A percentile compares a stretch with the other conserved stretches of the same genome.
Conservation (phyloP, 1,140 invertebrate genomes). For the Panagrolaimus sp. region DNA sequence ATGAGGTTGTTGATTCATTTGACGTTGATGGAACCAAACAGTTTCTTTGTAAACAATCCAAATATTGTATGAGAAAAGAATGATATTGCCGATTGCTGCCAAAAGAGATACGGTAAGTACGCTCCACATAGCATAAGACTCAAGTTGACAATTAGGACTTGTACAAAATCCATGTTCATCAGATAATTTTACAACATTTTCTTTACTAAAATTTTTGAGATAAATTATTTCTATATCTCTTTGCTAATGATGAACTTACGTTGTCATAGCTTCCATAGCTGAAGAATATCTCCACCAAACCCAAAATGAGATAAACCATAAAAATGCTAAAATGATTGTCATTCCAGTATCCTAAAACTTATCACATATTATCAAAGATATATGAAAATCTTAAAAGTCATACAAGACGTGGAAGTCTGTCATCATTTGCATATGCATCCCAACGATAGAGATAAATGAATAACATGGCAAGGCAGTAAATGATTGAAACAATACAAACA, state of each 20-base stretch:
- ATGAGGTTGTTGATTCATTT: conserved; percentile 14
- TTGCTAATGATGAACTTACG: conserved; percentile 24
- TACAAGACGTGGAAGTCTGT: conserved; percentile 5
- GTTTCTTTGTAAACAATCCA: conserved; percentile 53
- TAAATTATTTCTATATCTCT: conserved; percentile 5
- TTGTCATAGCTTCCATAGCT: conserved; percentile 25
- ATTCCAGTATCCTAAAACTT: conserved; percentile 39
- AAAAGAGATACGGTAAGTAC: conserved; percentile 32
- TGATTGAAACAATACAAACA: conserved; percentile 34
- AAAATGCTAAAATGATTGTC: conserved; percentile 33
- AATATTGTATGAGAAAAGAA: conserved; percentile 40
- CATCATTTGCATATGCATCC: conserved; percentile 37
- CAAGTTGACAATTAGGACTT: conserved; percentile 14
- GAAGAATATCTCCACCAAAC: conserved; percentile 32
- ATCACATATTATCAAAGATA: not conserved
- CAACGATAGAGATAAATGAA: conserved; percentile 43
- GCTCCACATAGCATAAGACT: conserved; percentile 24
- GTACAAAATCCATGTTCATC: conserved; percentile 23
- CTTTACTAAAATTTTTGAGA: conserved; percentile 20
- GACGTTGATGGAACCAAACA: not conserved
- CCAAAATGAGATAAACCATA: conserved; percentile 42
- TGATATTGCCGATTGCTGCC: conserved; percentile 35
- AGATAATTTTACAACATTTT: conserved; percentile 24
- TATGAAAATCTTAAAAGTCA: not conserved
- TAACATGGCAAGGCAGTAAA: conserved; percentile 37